A percentile compares a stretch with the other conserved stretches of the same genome.
Evolutionary conservation across 2,113 vertebrate species (phyloP).

Genomic region (Chauna torquata): DNA sequence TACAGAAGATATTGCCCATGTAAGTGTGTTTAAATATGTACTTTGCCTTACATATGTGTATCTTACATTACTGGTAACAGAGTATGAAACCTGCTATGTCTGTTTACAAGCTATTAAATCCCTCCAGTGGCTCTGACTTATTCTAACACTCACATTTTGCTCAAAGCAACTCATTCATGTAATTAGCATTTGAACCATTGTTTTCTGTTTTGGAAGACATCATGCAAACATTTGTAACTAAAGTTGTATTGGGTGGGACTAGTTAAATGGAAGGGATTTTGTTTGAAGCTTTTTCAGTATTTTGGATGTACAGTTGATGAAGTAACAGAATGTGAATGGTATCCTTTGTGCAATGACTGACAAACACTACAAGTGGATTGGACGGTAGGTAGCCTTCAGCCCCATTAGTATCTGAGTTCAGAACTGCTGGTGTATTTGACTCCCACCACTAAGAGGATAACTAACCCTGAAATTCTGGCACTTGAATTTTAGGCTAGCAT

Average conservation of each 20-base stretch:
- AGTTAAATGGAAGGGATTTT: constrained; percentile 47
- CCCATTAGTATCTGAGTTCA: neutral
- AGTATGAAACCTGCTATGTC: constrained; percentile 61
- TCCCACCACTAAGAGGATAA: constrained; percentile 3
- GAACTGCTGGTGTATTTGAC: constrained; percentile 11
- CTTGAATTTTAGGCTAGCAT: constrained; percentile 43
- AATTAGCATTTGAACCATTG: constrained; percentile 35
- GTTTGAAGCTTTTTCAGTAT: constrained; percentile 44
- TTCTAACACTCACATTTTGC: constrained; percentile 35
- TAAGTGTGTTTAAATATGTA: constrained; percentile 75
- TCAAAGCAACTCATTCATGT: constrained; percentile 37
- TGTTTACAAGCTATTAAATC: constrained; percentile 71
- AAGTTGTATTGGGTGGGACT: constrained; percentile 2
- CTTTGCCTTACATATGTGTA: constrained; percentile 78
- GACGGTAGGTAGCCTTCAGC: constrained; percentile 20
- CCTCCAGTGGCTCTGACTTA: constrained; percentile 52
- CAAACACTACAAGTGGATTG: constrained; percentile 12
- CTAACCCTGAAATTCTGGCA: constrained; percentile 19
- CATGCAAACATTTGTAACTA: neutral
- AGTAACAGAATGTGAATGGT: constrained; percentile 40
- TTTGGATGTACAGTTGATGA: constrained; percentile 37
- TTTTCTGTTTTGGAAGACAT: constrained; percentile 37
- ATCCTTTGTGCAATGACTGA: constrained; percentile 45
- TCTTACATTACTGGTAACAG: constrained; percentile 72
- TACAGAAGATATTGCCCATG: constrained; percentile 73